Base-by-base conservation (phyloP, 37 sponge, comb jelly and placozoan species). In the Axinella damicornis region DNA sequence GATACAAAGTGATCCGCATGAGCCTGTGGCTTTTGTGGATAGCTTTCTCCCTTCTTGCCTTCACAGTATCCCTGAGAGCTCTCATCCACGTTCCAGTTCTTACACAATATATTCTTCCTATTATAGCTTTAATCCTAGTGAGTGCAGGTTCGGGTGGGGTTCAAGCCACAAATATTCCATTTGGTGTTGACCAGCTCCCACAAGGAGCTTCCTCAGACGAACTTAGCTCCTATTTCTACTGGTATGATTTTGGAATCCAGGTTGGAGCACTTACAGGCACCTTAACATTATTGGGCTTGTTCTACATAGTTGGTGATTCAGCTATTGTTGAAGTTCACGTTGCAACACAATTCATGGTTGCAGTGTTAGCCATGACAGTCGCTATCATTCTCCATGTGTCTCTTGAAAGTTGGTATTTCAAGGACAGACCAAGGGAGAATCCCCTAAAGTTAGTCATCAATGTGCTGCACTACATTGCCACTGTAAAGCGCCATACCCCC, bases 1-100 rank as follows among this genome's bases (percentile, higher is more conserved):
- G 87, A 39, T 61, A 78, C 64, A 55, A 32, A 22, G 79, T 86
- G 36, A 86, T 86, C 60, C 72, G 78, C 19, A 71, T 79, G 36
- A 73, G 87, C 21, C 72, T 86, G 73, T 86, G 87, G 87, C 60
- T 86, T 2, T 73, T 69, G 22, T 78, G 80, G 80, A 36, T 33
- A 0, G 71, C 72, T 9, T 71, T 86, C 53, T 63, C 65, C 14
- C 32, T 79, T 5, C 34, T 79, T 28, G 30, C 71, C 0, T 4
- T 86, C 1, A 21, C 62, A 21, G 5, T 73, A 33, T 35, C 66
- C 12, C n/a, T 78, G 14, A 77, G 2, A 28, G 25, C 2, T 41
- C 53, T 13, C n/a, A 5, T 61, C 5, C 62, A 2, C n/a, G 62
- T 61, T 25, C 12, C 62, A 61, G n/a, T n/a, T n/a, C 62, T 22